Conservation (phyloP, 2,113 vertebrate species). For the Anhinga rufa region DNA sequence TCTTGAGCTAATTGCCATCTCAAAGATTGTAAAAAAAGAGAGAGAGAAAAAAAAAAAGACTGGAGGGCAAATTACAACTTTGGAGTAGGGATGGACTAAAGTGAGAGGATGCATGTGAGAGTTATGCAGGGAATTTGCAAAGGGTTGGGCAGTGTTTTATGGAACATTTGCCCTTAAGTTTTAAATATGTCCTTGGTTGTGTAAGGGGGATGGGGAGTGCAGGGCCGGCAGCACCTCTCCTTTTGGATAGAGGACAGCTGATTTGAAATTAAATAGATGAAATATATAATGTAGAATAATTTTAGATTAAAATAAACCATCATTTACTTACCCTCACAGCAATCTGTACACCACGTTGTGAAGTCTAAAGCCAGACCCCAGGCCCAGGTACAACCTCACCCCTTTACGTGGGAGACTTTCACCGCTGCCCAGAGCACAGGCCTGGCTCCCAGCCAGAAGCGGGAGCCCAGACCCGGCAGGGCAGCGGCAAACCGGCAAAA, state of each 20-base stretch:
- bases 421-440: neutral
- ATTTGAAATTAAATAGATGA: neutral
- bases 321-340: neutral
- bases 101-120: conserved; percentile 19
- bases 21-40: conserved; percentile 15
- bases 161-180: conserved; percentile 65
- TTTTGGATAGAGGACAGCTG: neutral
- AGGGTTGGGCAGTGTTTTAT: conserved; percentile 48
- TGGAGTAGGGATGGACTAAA: conserved; percentile 17
- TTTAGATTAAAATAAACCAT: neutral
- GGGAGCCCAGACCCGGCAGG: neutral
- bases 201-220: neutral
- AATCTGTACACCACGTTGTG: neutral
- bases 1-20: conserved; percentile 48
- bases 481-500: neutral
- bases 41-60: neutral
- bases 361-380: neutral
- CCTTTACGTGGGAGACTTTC: neutral
- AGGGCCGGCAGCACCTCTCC: neutral
- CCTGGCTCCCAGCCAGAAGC: neutral
- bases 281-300: neutral
- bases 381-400: rapidly evolving
- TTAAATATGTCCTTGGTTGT: conserved; percentile 43
- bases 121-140: conserved; percentile 56
- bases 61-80: conserved; percentile 41